Conservation (phyloP, 2,113 vertebrate genomes). For the Myrmophylax atrothorax region DNA sequence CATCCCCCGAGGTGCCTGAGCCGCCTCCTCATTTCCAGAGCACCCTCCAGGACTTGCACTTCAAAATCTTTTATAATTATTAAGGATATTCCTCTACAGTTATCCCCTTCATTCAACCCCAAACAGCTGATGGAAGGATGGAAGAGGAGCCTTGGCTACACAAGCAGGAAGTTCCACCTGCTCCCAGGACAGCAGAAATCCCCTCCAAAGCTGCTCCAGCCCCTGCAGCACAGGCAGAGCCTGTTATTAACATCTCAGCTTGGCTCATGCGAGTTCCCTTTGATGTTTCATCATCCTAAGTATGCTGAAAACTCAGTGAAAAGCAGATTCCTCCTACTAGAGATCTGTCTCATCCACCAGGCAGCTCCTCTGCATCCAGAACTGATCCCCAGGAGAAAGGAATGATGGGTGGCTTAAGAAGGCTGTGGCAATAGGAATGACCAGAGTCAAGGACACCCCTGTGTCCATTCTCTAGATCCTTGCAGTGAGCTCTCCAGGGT, state of each 20-base stretch:
- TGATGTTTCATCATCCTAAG: not conserved
- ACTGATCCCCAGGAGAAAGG: not conserved
- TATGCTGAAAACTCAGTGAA: not conserved
- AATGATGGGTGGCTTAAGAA: not conserved
- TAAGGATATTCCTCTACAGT: not conserved
- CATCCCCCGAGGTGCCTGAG: not conserved
- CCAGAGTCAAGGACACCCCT: not conserved
- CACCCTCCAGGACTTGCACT: not conserved
- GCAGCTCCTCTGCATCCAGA: not conserved
- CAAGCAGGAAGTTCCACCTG: not conserved
- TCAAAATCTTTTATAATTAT: not conserved
- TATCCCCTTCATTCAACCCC: not conserved
- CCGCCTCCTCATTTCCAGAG: not conserved
- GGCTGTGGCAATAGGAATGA: not conserved
- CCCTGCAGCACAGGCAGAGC: not conserved
- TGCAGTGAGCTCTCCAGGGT: not conserved
- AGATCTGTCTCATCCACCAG: not conserved
- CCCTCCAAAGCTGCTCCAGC: not conserved
- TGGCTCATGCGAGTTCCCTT: not conserved
- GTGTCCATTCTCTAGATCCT: not conserved
- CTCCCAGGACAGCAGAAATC: not conserved
- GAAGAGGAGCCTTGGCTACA: not conserved
- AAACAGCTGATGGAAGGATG: not conserved
- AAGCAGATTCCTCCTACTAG: constrained; percentile 11
- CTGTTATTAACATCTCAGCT: not conserved